Evolutionary conservation across 1,140 invertebrate species (phyloP), one percentile per base, ranked within the genome.

Genomic region (Zelostemma sp.): DNA sequence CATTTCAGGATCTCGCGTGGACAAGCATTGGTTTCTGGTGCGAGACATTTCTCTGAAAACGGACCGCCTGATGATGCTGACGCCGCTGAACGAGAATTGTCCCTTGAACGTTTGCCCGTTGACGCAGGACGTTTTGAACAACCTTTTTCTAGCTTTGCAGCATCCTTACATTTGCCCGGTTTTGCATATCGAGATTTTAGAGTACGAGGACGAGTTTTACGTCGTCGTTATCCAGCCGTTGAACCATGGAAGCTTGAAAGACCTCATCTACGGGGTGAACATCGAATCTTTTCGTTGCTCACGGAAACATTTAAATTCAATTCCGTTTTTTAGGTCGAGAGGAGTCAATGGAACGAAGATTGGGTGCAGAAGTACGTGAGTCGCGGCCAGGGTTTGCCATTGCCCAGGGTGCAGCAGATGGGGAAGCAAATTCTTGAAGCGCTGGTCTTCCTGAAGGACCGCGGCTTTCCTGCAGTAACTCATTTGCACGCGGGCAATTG

Each of bases 81-180:
- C 94, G 66, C 91, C 91, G 2, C 82, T 90, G 33, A 88, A 86
- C 57, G 80, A 86, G 62, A 87, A 88, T 47, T 89, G 90, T 76
- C 82, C 87, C 56, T 68, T 89, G 70, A 76, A 81, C 47, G 70
- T 86, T 75, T 75, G 84, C 55, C 75, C 83, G 2, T 75, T 83
- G 25, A 91, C 88, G 0, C 86, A 88, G 58, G 87, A 88, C 17
- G 90, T 91, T 1, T 86, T 96, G 2, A 88, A 93, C 80, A 92
- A 95, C 75, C 85, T 97, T 38, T 94, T 97, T 72, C 87, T 93
- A 46, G 91, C 92, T 2, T 87, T 97, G 4, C 94, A 96, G 80
- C 95, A 97, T 85, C 95, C 95, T 0, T 96, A 97, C 79, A 93
- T 97, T 53, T 95, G 94, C 83, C 95, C 95, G 0, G 90, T 96